Conservation (phyloP, 1,140 invertebrate species). For the Hetaerina americana region DNA sequence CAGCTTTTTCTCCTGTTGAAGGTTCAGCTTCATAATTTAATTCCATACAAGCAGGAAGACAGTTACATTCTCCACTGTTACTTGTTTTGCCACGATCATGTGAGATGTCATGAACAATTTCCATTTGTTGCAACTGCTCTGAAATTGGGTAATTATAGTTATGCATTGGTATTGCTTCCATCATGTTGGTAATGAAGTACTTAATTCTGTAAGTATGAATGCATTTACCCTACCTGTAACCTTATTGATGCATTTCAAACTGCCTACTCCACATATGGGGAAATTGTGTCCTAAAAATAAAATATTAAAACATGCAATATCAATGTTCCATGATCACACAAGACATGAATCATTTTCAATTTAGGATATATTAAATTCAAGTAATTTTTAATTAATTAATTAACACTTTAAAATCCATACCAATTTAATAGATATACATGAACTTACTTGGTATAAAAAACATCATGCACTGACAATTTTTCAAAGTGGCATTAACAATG, state of each 20-base stretch:
- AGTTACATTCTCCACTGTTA: slow-evolving; percentile 30
- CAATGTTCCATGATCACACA: too few relatives aligned
- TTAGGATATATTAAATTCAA: too few relatives aligned
- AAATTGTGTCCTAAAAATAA: too few relatives aligned
- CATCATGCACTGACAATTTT: slow-evolving; percentile 25
- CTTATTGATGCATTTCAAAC: slow-evolving; percentile 39
- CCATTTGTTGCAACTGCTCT: background rate
- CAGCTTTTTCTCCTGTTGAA: background rate
- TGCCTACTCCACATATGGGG: slow-evolving; percentile 45
- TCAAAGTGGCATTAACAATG: slow-evolving; percentile 25
- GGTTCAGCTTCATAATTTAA: slow-evolving; percentile 42
- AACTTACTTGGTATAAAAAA: slow-evolving; percentile 29
- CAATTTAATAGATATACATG: too few relatives aligned
- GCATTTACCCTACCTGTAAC: slow-evolving; percentile 33
- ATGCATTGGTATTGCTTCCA: background rate
- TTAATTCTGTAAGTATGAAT: too few relatives aligned
- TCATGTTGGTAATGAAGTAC: too few relatives aligned
- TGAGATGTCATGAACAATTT: background rate
- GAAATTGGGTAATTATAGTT: too few relatives aligned
- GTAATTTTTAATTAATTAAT: too few relatives aligned
- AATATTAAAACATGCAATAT: too few relatives aligned
- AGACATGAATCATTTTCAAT: too few relatives aligned
- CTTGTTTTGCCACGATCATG: background rate
- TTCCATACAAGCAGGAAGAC: slow-evolving; percentile 52
- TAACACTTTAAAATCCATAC: too few relatives aligned